Percentiles rank a stretch among this genome's conserved stretches.
Evolutionary conservation across 2,797 vertebrate genomes (phyloP).

Genomic region (Argentina silus): DNA sequence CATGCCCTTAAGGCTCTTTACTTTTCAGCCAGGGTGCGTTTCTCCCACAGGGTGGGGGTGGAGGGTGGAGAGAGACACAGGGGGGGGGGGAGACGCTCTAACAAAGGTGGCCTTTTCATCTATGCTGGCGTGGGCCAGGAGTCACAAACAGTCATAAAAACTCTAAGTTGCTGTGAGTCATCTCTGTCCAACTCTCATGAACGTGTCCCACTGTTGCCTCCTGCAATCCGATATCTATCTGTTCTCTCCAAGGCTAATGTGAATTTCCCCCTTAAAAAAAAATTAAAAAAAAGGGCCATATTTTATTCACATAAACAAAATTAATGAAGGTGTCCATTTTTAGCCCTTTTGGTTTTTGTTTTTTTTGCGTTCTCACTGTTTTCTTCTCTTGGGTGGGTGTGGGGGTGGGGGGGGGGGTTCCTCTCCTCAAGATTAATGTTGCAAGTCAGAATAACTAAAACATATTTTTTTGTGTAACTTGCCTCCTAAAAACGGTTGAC

Average conservation of each 20-base stretch:
- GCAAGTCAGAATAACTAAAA: neutral
- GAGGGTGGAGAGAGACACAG: neutral
- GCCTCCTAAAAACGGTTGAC: neutral
- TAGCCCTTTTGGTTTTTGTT: too few species aligned
- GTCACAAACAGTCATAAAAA: constrained; percentile 51
- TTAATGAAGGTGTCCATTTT: too few species aligned
- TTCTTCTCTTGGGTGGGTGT: neutral
- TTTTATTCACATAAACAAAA: too few species aligned
- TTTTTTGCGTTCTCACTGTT: too few species aligned
- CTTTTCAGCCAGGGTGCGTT: constrained; percentile 52
- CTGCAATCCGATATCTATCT: constrained; percentile 11
- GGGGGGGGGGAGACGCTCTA: constrained; percentile 13
- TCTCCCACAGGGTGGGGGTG: constrained; percentile 34
- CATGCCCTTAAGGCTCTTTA: constrained; percentile 49
- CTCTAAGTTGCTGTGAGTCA: constrained; percentile 44
- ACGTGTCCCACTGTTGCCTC: constrained; percentile 40
- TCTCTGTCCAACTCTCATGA: constrained; percentile 27
- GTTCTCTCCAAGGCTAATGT: neutral
- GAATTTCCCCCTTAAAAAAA: neutral
- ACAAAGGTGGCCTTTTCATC: constrained; percentile 66
- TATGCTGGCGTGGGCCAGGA: constrained; percentile 15
- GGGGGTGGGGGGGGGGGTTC: neutral
- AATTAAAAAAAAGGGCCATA: too few species aligned
- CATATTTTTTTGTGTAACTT: neutral
- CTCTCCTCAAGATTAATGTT: neutral